Conservation (phyloP, 2,888 invertebrate genomes). For the Aproaerema taeniolella region DNA sequence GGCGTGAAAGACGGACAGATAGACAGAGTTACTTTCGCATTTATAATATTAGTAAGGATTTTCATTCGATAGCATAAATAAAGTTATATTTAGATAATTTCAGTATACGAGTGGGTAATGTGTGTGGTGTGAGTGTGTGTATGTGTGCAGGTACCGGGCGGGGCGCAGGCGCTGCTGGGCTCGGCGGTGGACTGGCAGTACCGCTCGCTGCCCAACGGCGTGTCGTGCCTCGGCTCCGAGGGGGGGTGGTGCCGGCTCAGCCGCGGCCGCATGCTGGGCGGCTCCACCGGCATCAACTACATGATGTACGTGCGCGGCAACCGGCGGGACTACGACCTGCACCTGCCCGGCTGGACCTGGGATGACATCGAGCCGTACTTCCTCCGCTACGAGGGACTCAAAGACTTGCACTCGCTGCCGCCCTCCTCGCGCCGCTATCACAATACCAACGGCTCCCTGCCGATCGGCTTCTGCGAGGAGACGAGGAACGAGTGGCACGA, state of each 20-base stretch:
- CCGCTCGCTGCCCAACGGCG: constrained; percentile 39
- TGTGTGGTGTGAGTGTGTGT: no score
- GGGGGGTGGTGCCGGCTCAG: constrained; percentile 36
- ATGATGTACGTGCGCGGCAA: constrained; percentile 55
- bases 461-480: constrained; percentile 36
- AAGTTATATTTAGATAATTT: no score
- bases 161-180: constrained; percentile 30
- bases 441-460: constrained; percentile 42
- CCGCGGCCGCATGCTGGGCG: constrained; percentile 54
- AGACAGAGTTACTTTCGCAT: no score
- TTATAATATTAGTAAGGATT: no score
- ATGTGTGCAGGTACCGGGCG: constrained; percentile 40
- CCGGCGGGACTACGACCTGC: constrained; percentile 37
- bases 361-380: constrained; percentile 46
- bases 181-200: constrained; percentile 45
- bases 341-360: constrained; percentile 47
- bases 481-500: constrained; percentile 43
- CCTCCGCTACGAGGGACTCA: constrained; percentile 44
- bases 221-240: constrained; percentile 41
- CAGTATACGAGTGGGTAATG: no score
- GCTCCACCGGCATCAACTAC: constrained; percentile 53
- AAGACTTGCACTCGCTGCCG: constrained; percentile 32
- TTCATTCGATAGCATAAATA: no score
- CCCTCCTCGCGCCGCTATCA: constrained; percentile 40
- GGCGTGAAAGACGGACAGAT: no score